These are phyloP conservation scores for Myotis yumanensis DNA, from an alignment of 2,113 vertebrate species.

Conservation along the genomic window DNA sequence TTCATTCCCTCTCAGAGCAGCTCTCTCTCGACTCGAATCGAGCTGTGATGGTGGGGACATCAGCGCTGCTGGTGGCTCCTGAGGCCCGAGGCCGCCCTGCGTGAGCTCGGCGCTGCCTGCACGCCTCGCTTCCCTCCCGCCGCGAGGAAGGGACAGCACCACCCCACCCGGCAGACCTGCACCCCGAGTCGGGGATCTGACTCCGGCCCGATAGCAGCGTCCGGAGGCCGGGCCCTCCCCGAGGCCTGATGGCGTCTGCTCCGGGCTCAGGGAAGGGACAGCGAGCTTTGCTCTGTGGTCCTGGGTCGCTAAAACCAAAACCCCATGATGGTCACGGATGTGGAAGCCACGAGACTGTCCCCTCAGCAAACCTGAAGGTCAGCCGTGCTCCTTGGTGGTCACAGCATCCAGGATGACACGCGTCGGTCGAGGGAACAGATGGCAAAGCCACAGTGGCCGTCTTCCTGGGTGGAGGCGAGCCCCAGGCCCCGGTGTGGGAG, in stretches of 20 bases:
- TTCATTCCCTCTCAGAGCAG: background rate
- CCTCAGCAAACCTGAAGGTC: background rate
- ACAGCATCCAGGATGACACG: background rate
- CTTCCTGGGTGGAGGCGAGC: background rate
- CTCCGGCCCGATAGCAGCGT: background rate
- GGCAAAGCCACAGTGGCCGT: accelerated
- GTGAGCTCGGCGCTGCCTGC: background rate
- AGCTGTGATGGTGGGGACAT: accelerated
- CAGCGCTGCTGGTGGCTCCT: accelerated
- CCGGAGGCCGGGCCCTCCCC: background rate
- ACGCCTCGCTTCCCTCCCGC: background rate
- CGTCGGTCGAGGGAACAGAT: background rate
- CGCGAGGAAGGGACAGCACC: no score
- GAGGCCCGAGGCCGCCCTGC: accelerated
- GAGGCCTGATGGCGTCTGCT: background rate
- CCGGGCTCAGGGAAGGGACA: background rate
- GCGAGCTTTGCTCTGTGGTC: background rate
- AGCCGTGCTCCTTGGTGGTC: accelerated
- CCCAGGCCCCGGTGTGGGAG: background rate
- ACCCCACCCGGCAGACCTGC: no score
- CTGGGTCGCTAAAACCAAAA: background rate
- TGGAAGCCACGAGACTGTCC: background rate
- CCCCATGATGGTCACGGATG: accelerated
- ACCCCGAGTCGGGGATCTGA: background rate
- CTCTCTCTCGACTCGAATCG: accelerated